Conservation (phyloP, 2,888 invertebrate genomes). For the Odontocerum albicorne region DNA sequence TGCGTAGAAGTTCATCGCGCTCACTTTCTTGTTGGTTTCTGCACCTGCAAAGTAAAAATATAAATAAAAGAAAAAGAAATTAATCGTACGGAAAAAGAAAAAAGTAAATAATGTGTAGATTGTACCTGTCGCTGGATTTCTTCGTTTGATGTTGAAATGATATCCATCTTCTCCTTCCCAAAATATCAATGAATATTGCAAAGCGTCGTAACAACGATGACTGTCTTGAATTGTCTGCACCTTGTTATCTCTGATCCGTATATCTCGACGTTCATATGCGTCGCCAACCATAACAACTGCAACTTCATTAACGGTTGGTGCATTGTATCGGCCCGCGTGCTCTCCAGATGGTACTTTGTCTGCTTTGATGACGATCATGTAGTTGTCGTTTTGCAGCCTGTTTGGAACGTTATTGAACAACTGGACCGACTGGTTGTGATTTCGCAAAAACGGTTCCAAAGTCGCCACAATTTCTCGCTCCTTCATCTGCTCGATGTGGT, state of each 20-base stretch:
- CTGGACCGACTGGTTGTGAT: conserved; percentile 17
- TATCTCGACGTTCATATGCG: conserved; percentile 36
- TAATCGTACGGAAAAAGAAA: too few species aligned
- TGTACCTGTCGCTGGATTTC: too few species aligned
- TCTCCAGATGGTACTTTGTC: too few species aligned
- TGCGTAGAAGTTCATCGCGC: conserved; percentile 31
- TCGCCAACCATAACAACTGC: conserved; percentile 37
- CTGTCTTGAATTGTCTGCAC: neutral
- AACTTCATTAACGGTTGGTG: conserved; percentile 33
- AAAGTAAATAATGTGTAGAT: neutral
- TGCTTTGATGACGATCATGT: too few species aligned
- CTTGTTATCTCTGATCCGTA: neutral
- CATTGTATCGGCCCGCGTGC: conserved; percentile 37
- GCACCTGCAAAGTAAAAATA: conserved; percentile 9
- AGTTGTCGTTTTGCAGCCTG: conserved; percentile 39
- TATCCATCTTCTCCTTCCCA: conserved; percentile 38
- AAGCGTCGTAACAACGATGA: neutral
- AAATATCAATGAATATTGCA: too few species aligned
- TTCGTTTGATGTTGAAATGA: conserved; percentile 33
- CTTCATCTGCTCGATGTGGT: too few species aligned
- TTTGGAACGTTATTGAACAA: conserved; percentile 36
- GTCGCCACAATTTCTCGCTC: too few species aligned
- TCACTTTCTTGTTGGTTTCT: conserved; percentile 39
- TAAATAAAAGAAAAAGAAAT: neutral
- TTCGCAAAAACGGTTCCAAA: neutral